A percentile compares a stretch with the other conserved stretches of the same genome.
Conservation (phyloP, 2,888 invertebrate species). For the Amiota minor region DNA sequence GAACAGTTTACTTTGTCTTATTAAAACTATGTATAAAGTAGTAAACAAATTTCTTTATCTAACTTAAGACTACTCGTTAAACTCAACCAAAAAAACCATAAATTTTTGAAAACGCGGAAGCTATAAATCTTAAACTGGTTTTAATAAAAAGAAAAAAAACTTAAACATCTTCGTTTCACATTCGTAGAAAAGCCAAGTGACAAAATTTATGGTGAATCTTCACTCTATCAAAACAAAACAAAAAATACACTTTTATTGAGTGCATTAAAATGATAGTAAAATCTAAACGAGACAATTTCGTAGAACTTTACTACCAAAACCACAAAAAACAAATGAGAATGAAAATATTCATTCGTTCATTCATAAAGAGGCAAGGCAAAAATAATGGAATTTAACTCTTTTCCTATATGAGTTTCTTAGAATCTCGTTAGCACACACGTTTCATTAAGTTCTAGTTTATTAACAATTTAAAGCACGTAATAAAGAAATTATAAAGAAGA, state of each 20-base stretch:
- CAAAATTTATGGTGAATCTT: too few species aligned
- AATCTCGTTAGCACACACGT: not conserved
- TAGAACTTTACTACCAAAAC: not conserved
- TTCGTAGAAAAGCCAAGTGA: conserved; percentile 5
- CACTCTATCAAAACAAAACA: not conserved
- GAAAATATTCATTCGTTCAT: not conserved
- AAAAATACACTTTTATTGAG: not conserved
- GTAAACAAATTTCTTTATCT: too few species aligned
- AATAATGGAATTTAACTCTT: not conserved
- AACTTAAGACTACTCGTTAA: not conserved
- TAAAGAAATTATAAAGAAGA: not conserved
- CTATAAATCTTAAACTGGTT: conserved; percentile 17
- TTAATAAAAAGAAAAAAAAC: not conserved
- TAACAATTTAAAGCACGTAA: conserved; percentile 5
- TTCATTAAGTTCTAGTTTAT: not conserved
- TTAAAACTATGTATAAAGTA: too few species aligned
- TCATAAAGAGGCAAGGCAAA: not conserved
- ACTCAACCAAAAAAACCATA: not conserved
- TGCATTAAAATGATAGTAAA: conserved; percentile 3
- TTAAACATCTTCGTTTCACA: not conserved
- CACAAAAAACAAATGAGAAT: not conserved
- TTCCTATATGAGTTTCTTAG: not conserved
- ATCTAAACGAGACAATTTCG: not conserved
- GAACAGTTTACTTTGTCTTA: too few species aligned
- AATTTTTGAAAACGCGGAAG: conserved; percentile 10